Percentiles rank a stretch among this genome's conserved stretches.
phyloP scores from a whole-genome alignment of 1,140 invertebrate genomes.

The Cydia amplana region DNA sequence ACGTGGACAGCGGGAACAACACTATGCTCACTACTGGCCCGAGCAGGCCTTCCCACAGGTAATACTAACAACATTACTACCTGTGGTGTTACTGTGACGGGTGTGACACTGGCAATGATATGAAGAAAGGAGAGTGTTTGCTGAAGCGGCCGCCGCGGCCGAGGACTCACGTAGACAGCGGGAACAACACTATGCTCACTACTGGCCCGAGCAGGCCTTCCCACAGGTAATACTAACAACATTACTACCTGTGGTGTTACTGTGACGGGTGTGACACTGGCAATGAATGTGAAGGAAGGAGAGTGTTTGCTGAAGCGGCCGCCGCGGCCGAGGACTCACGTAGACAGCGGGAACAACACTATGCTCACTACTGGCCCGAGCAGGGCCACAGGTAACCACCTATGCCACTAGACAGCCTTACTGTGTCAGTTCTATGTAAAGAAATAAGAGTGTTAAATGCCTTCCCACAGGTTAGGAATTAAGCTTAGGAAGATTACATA shows the following conservation, averaged over 20 bases:
- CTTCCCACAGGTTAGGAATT: conserved; percentile 34
- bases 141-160: conserved; percentile 68
- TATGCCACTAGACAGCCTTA: too few species aligned
- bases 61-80: neutral
- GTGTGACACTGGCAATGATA: conserved; percentile 59
- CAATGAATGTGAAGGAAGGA: conserved; percentile 34
- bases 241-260: neutral
- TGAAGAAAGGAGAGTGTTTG: conserved; percentile 74
- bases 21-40: conserved; percentile 24
- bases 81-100: neutral
- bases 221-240: neutral
- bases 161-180: conserved; percentile 56
- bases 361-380: conserved; percentile 1
- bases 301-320: too few species aligned
- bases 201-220: conserved; percentile 32
- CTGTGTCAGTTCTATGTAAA: too few species aligned
- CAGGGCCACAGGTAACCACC: conserved; percentile 46
- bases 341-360: too few species aligned
- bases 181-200: conserved; percentile 36
- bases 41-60: conserved; percentile 30
- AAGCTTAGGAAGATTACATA: too few species aligned
- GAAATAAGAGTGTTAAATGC: neutral
- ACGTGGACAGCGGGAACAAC: conserved; percentile 45
- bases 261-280: conserved; percentile 41
- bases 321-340: too few species aligned